Evolutionary conservation across 2,888 invertebrate genomes (phyloP), one percentile per base, ranked within the genome.

Genomic region (Fragum sueziense): DNA sequence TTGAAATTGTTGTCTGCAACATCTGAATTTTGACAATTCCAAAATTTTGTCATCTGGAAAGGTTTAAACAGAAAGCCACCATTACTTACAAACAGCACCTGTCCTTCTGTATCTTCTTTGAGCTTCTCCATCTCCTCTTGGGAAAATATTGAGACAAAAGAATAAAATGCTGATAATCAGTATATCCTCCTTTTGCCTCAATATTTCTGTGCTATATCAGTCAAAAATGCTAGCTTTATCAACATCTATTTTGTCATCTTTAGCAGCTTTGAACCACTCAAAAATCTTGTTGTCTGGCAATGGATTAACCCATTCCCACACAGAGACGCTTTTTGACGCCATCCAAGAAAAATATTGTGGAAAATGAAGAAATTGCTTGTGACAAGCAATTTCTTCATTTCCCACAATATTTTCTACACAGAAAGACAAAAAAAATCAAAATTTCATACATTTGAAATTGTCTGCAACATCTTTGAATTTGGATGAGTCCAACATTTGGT

Each of bases 61-160:
- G n/a, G n/a, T n/a, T n/a, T n/a, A n/a, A n/a, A n/a, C n/a, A n/a
- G n/a, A n/a, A n/a, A n/a, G n/a, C n/a, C n/a, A n/a, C n/a, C n/a
- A n/a, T n/a, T n/a, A 90, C 90, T 90, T 86, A 91, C 90, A 87
- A 91, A 90, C 37, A 90, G 74, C 9, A 91, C 83, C 62, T 88
- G 85, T 14, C 88, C 87, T 27, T 88, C 89, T 27, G 83, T 54
- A 47, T 88, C 85, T 25, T 82, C 80, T 69, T 87, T 89, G 25
- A 91, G 85, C 80, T 89, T 89, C 14, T 85, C 78, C 75, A 90
- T 85, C 73, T 90, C 89, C 33, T 76, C 70, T 76, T 88, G n/a
- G n/a, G n/a, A n/a, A n/a, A n/a, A n/a, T n/a, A n/a, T n/a, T n/a
- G n/a, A n/a, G n/a, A n/a, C n/a, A n/a, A n/a, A n/a, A n/a, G n/a